Base-by-base conservation (phyloP, 2,888 invertebrate genomes). In the Agrotis exclamationis region DNA sequence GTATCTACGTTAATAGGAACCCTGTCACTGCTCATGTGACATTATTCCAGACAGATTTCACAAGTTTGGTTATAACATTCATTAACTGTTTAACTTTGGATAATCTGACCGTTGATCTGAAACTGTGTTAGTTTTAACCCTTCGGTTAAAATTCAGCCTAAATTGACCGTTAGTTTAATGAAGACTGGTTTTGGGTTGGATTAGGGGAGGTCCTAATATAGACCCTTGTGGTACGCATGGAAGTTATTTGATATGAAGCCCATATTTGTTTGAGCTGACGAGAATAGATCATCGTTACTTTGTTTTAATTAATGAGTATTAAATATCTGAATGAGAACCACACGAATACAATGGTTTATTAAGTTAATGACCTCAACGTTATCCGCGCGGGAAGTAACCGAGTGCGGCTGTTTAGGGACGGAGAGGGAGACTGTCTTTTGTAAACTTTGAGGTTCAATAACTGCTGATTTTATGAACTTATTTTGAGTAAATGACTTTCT, bases 21-120 rank as follows among this genome's bases (percentile, higher is more conserved):
- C 28, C 33, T 74, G 72, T 76, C 83, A 75, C 54, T 71, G 18
- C 22, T 33, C 50, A 9, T 33, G 57, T 70, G 70, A 77, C 67
- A 63, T 11, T 66, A 65, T 64, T 58, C 56, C 64, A 56, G 69
- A 39, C 63, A 77, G 70, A 84, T 76, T 84, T 76, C 70, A 78
- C 76, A 79, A 82, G 68, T 76, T 76, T 72, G 65, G 69, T 70
- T 57, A 57, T 65, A 65, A 60, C 74, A 74, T 76, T 83, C 74
- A 83, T 81, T 78, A 81, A 60, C 71, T 74, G 84, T 83, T 83
- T 78, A 83, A 83, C 74, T 76, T 79, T 62, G 64, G 56, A 74
- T 83, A 73, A 85, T 77, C 79, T 76, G 70, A 76, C 66, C 76
- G 62, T 73, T 73, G 80, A 74, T 76, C 74, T 70, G 67, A 74